These are phyloP conservation scores for Oncopodura yosiiana DNA, from an alignment of 1,140 invertebrate species.

Conservation along the genomic window DNA sequence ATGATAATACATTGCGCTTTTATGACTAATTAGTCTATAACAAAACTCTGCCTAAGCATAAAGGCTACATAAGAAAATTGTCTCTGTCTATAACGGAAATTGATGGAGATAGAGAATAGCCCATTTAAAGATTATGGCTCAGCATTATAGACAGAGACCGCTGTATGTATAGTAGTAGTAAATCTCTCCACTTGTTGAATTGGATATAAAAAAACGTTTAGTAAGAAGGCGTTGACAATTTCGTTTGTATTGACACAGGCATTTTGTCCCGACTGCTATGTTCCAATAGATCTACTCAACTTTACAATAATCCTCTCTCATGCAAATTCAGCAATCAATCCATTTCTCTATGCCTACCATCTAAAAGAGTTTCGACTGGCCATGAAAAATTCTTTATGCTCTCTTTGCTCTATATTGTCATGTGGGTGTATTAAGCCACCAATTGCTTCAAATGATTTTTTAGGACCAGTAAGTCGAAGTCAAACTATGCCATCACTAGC, in stretches of 20 bases:
- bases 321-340: constrained; percentile 78
- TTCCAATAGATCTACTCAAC: constrained; percentile 58
- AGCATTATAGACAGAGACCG: too few relatives aligned
- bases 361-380: constrained; percentile 60
- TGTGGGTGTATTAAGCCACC: constrained; percentile 25
- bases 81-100: too few relatives aligned
- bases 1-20: too few relatives aligned
- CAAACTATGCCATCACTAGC: constrained; percentile 31
- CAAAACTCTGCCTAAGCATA: too few relatives aligned
- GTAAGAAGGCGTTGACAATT: too few relatives aligned
- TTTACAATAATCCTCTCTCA: constrained; percentile 80
- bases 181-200: too few relatives aligned
- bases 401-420: constrained; percentile 20
- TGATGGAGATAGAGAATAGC: too few relatives aligned
- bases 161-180: too few relatives aligned
- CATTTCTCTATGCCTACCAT: constrained; percentile 78
- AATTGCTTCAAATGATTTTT: constrained; percentile 17
- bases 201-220: too few relatives aligned
- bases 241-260: constrained; percentile 43
- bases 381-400: constrained; percentile 30
- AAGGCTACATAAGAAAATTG: too few relatives aligned
- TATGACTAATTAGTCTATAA: too few relatives aligned
- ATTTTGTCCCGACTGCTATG: constrained; percentile 57
- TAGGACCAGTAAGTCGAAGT: constrained; percentile 27
- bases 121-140: too few relatives aligned